phyloP scores from a whole-genome alignment of 2,888 invertebrate species.

The Hypselothyrea guttata region DNA sequence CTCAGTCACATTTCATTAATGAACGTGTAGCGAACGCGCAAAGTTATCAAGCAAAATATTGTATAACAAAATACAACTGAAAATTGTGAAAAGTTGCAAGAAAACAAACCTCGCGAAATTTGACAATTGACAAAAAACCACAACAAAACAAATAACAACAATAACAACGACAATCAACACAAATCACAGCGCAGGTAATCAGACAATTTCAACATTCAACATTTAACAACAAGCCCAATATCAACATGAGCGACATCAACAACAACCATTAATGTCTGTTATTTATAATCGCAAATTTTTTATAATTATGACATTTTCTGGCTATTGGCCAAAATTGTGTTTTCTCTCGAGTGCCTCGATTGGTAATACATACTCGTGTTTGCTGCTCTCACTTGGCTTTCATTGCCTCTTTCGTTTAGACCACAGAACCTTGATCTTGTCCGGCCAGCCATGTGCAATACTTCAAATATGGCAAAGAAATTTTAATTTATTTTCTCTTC shows the following conservation, averaged over 20 bases:
- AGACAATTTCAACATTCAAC: slow-evolving; percentile 17
- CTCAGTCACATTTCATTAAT: slow-evolving; percentile 50
- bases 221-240: not conserved
- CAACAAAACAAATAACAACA: slow-evolving; percentile 12
- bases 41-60: slow-evolving; percentile 19
- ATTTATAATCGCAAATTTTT: slow-evolving; percentile 12
- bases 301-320: slow-evolving; percentile 52
- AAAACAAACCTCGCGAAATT: slow-evolving; percentile 16
- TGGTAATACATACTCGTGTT: slow-evolving; percentile 3
- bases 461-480: slow-evolving; percentile 27
- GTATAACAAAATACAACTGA: slow-evolving; percentile 21
- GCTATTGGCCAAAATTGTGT: slow-evolving; percentile 56
- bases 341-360: slow-evolving; percentile 7
- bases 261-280: slow-evolving; percentile 2
- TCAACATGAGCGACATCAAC: slow-evolving; percentile 13
- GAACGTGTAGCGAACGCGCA: slow-evolving; percentile 36
- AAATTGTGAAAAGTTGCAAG: slow-evolving; percentile 30
- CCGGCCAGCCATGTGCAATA: slow-evolving; percentile 60
- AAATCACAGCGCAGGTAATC: slow-evolving; percentile 30
- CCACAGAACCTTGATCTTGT: slow-evolving; percentile 67
- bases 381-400: not conserved
- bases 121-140: slow-evolving; percentile 39
- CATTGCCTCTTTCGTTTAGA: slow-evolving; percentile 6
- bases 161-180: slow-evolving; percentile 16
- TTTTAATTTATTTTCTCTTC: slow-evolving; percentile 5